Evolutionary conservation across 2,888 invertebrate genomes (phyloP).

Genomic region (Drosophila niveifrons): DNA sequence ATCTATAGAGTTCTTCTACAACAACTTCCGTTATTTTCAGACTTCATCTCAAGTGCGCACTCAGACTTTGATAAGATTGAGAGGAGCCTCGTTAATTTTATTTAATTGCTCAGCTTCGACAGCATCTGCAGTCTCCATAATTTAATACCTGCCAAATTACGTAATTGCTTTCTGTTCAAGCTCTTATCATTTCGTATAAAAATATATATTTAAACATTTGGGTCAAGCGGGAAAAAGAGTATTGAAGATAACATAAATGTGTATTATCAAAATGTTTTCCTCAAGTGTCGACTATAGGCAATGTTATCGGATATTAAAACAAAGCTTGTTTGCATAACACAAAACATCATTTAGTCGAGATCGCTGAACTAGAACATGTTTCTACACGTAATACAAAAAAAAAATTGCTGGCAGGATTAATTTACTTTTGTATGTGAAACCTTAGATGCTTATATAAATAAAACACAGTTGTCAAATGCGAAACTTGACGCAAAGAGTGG

Average conservation of each 20-base stretch:
- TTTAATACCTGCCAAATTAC: conserved; percentile 31
- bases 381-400: neutral
- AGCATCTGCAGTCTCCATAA: conserved; percentile 5
- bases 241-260: conserved; percentile 16
- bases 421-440: neutral
- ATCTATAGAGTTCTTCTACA: neutral
- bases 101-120: conserved; percentile 4
- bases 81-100: conserved; percentile 1
- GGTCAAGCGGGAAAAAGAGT: neutral
- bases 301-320: neutral
- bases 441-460: neutral
- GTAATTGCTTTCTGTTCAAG: conserved; percentile 30
- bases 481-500: neutral
- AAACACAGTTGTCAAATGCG: conserved; percentile 10
- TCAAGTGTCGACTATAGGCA: neutral
- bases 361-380: conserved; percentile 1
- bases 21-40: conserved; percentile 12
- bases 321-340: neutral
- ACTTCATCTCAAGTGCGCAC: neutral
- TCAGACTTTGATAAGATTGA: conserved; percentile 12
- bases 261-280: neutral
- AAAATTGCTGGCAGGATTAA: neutral
- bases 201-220: conserved; percentile 33
- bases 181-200: conserved; percentile 46
- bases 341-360: neutral